Evolutionary conservation across 2,113 vertebrate species (phyloP).

Genomic region (Tachysurus vachellii): DNA sequence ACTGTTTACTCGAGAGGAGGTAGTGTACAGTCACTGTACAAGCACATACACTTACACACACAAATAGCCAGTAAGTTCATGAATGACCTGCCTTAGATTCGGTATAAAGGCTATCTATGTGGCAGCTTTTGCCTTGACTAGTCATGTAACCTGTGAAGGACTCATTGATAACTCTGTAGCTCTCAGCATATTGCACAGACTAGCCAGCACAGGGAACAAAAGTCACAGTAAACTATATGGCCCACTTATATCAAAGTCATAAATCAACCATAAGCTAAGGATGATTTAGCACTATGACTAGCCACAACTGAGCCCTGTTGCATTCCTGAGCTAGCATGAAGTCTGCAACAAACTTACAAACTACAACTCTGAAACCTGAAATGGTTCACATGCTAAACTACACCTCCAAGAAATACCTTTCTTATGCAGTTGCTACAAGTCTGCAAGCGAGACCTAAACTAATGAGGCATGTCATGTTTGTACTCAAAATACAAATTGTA

Average conservation of each 20-base stretch:
- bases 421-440: not conserved
- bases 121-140: constrained; percentile 50
- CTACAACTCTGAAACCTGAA: not conserved
- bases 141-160: constrained; percentile 70
- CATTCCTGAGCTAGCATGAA: not conserved
- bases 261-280: constrained; percentile 22
- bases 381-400: not conserved
- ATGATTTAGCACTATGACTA: constrained; percentile 2
- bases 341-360: not conserved
- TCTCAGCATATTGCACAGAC: not conserved
- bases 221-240: not conserved
- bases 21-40: constrained; percentile 32
- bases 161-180: constrained; percentile 68
- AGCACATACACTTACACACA: constrained; percentile 37
- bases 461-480: not conserved
- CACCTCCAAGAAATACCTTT: not conserved
- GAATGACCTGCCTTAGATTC: constrained; percentile 72
- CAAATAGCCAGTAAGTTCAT: constrained; percentile 61
- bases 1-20: constrained; percentile 48
- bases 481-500: constrained; percentile 10
- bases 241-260: constrained; percentile 23
- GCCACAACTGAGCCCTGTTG: not conserved
- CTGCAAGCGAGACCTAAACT: not conserved
- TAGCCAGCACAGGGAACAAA: constrained; percentile 39
- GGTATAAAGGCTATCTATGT: constrained; percentile 76